Conservation (phyloP, 1,140 invertebrate genomes). For the Drosophila erecta region DNA sequence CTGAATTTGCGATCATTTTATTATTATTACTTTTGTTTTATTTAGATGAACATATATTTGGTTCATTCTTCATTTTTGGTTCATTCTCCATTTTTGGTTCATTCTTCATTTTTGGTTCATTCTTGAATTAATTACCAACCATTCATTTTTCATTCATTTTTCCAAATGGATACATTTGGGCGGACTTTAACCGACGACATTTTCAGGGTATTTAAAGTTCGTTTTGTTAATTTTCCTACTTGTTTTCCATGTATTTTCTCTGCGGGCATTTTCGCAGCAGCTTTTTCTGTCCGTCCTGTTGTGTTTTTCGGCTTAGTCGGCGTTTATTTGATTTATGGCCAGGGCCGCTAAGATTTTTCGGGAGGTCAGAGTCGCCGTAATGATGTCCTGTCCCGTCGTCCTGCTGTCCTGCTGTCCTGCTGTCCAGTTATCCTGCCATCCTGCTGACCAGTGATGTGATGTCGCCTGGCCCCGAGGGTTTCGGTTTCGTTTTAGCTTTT, state of each 20-base stretch:
- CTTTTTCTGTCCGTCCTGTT: slow-evolving; percentile 19
- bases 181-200: neutral
- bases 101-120: no score
- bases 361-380: slow-evolving; percentile 33
- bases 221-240: slow-evolving; percentile 7
- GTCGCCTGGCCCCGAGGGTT: slow-evolving; percentile 36
- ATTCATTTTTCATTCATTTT: no score
- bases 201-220: neutral
- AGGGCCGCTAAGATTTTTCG: slow-evolving; percentile 66
- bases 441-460: slow-evolving; percentile 34
- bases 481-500: slow-evolving; percentile 15
- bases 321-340: slow-evolving; percentile 80
- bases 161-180: neutral
- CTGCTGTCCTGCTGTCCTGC: slow-evolving; percentile 21
- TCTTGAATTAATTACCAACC: no score
- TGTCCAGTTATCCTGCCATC: slow-evolving; percentile 22
- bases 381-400: slow-evolving; percentile 42
- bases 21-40: no score
- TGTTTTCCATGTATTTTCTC: slow-evolving; percentile 22
- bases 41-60: no score
- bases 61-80: no score
- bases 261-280: slow-evolving; percentile 7
- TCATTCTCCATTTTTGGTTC: no score
- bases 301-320: slow-evolving; percentile 71
- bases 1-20: no score